A percentile compares a stretch with the other conserved stretches of the same genome.
Conservation (phyloP, 2,113 vertebrate genomes). For the Reinhardtius hippoglossoides region DNA sequence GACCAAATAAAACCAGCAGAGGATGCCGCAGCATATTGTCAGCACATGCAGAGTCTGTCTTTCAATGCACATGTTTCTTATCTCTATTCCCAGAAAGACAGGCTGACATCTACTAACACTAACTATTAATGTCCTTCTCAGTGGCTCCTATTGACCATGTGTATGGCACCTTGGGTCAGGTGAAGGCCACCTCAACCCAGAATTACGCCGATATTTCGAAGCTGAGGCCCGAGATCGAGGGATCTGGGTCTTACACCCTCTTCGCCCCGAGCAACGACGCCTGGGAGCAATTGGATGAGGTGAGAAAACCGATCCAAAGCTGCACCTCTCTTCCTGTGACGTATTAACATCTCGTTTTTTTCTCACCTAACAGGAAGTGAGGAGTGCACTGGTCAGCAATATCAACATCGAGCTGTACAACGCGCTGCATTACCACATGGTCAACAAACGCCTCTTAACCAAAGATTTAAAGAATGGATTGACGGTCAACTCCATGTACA, state of each 20-base stretch:
- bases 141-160: slow-evolving; percentile 95
- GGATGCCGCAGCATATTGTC: slow-evolving; percentile 20
- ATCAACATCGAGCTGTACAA: slow-evolving; percentile 96
- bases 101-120: background rate
- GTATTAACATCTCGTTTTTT: slow-evolving; percentile 31
- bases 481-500: slow-evolving; percentile 91
- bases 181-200: slow-evolving; percentile 89
- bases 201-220: slow-evolving; percentile 88
- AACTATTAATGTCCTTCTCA: slow-evolving; percentile 61
- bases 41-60: background rate
- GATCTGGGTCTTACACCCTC: slow-evolving; percentile 91
- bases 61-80: background rate
- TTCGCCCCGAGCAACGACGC: slow-evolving; percentile 97
- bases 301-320: slow-evolving; percentile 70
- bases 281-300: slow-evolving; percentile 90
- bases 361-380: slow-evolving; percentile 80
- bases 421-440: slow-evolving; percentile 95
- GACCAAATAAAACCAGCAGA: slow-evolving; percentile 4
- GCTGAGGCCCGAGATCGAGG: slow-evolving; percentile 92
- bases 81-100: slow-evolving; percentile 8
- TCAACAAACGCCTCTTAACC: slow-evolving; percentile 91
- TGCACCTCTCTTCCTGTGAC: background rate
- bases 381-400: slow-evolving; percentile 89
- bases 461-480: slow-evolving; percentile 95
- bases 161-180: slow-evolving; percentile 90